Evolutionary conservation across 2,797 vertebrate genomes (phyloP), one percentile per base, ranked within the genome.

Genomic region (Neoniphon sammara): DNA sequence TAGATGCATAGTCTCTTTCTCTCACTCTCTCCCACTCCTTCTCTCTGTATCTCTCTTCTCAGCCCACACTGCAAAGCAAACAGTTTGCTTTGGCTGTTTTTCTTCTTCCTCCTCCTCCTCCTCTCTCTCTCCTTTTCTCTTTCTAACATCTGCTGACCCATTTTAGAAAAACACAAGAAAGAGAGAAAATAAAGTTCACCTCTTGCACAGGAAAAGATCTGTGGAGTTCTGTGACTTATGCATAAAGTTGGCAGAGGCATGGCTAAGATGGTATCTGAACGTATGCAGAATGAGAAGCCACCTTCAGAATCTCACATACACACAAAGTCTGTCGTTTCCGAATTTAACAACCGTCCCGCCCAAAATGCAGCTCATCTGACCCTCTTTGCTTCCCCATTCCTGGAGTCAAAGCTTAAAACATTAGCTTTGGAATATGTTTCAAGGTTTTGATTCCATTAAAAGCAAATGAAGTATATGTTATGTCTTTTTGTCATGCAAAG

Each of bases 101-200:
- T 91, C 70, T 81, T 87, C 53, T 2, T 78, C 60, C 4, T 75
- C 49, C 2, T 77, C 61, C 31, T 66, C 63, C 52, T 59, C 44
- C 31, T 59, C 54, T 64, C 53, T 56, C 56, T 81, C 57, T 44
- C 68, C 57, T 14, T 84, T 66, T 79, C 57, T 81, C 77, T 86
- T 78, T 83, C 78, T 80, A 90, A 93, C 93, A 94, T 93, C 92
- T 93, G 93, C 89, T 93, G 91, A 94, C 93, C 93, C 88, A 94
- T 94, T 94, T 94, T 89, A 90, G 70, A 82, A 87, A 91, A 90
- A 92, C 82, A 88, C 80, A 70, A 78, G 64, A 81, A 90, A 85
- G 63, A 85, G 75, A 82, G 53, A 78, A 88, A 87, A 83, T 70
- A 74, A 78, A 84, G 82, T 91, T 93, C 77, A 87, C 66, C 89